phyloP scores from a whole-genome alignment of 1,140 invertebrate genomes.

The Aleiodes sp. region DNA sequence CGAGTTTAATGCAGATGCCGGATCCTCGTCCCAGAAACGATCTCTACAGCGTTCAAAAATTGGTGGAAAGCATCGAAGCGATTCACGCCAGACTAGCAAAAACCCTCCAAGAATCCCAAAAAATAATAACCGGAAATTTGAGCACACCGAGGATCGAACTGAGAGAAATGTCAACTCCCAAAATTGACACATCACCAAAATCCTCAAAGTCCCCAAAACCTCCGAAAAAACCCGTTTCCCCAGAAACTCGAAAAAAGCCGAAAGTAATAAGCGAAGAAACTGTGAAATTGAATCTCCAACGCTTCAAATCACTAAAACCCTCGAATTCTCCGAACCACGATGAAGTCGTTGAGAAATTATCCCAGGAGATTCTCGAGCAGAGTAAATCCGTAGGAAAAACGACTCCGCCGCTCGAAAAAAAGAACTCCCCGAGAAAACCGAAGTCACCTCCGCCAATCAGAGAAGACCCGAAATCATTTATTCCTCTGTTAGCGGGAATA shows the following conservation, averaged over 20 bases:
- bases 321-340: constrained; percentile 38
- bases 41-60: constrained; percentile 41
- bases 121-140: constrained; percentile 39
- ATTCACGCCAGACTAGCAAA: constrained; percentile 50
- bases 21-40: constrained; percentile 18
- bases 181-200: constrained; percentile 16
- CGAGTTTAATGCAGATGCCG: constrained; percentile 48
- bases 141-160: background rate
- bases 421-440: background rate
- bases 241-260: constrained; percentile 41
- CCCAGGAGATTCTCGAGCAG: constrained; percentile 57
- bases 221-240: constrained; percentile 15
- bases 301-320: constrained; percentile 28
- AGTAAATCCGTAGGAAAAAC: constrained; percentile 46
- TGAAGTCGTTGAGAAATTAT: constrained; percentile 51
- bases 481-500: constrained; percentile 48
- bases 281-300: constrained; percentile 47
- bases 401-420: constrained; percentile 7
- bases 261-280: constrained; percentile 50
- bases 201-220: constrained; percentile 18
- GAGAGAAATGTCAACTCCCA: background rate
- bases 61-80: constrained; percentile 54
- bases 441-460: background rate
- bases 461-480: constrained; percentile 34
- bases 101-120: constrained; percentile 53